Evolutionary conservation across 2,888 invertebrate species (phyloP).

Genomic region (Synergus laeviventris): DNA sequence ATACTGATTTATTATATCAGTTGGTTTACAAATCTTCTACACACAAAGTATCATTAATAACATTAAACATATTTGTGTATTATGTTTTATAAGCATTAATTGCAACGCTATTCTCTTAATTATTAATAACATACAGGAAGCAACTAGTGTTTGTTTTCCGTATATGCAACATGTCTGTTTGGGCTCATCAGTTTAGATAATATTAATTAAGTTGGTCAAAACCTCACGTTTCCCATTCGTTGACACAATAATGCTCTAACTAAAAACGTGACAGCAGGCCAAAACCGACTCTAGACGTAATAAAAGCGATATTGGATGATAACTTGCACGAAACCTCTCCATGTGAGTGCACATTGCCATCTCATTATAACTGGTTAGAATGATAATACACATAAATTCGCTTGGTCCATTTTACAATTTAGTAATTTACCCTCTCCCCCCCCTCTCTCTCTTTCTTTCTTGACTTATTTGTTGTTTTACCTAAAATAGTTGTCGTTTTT

Average conservation of each 20-base stretch:
- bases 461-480: not conserved
- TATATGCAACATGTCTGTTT: not conserved
- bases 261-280: slow-evolving; percentile 1
- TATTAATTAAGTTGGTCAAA: not conserved
- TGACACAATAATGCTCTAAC: not conserved
- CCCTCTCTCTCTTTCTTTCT: too few species aligned
- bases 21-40: too few species aligned
- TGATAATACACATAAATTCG: not conserved
- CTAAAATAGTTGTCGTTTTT: not conserved
- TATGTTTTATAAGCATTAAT: not conserved
- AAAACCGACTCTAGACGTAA: not conserved
- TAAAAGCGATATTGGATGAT: not conserved
- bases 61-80: not conserved
- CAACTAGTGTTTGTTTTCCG: not conserved
- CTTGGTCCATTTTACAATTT: not conserved
- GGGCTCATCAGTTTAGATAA: not conserved
- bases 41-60: too few species aligned
- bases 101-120: not conserved
- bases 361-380: not conserved
- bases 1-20: too few species aligned
- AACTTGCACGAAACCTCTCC: not conserved
- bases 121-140: not conserved
- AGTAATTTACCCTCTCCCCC: too few species aligned
- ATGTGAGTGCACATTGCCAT: not conserved
- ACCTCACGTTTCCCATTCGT: not conserved